Conservation (phyloP, 2,888 invertebrate species). For the Lissocephala sabroskyi region DNA sequence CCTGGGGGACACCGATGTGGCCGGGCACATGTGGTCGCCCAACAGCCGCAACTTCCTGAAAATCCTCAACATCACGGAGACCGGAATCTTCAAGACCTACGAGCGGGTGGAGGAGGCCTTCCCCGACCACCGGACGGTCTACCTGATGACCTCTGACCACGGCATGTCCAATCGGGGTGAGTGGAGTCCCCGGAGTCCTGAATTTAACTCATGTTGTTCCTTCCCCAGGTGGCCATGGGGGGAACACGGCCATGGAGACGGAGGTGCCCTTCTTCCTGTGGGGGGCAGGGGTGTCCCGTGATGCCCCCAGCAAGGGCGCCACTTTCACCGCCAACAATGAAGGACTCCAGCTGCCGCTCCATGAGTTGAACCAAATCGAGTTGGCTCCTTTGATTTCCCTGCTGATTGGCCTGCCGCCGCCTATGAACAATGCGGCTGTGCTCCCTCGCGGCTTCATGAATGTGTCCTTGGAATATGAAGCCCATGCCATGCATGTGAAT, state of each 20-base stretch:
- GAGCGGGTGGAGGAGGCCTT: conserved; percentile 81
- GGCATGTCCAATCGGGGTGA: conserved; percentile 98
- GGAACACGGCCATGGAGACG: conserved; percentile 89
- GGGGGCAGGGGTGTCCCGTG: conserved; percentile 86
- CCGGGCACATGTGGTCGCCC: conserved; percentile 94
- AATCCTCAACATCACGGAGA: conserved; percentile 85
- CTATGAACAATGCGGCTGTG: conserved; percentile 80
- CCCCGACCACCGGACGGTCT: conserved; percentile 85
- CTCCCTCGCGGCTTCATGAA: conserved; percentile 57
- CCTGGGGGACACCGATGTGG: conserved; percentile 92
- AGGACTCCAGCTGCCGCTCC: conserved; percentile 65
- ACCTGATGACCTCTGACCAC: conserved; percentile 95
- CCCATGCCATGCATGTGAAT: conserved; percentile 82
- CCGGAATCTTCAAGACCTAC: conserved; percentile 80
- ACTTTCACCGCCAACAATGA: conserved; percentile 18
- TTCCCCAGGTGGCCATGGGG: conserved; percentile 87
- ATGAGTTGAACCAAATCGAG: conserved; percentile 90
- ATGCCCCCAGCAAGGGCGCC: conserved; percentile 6
- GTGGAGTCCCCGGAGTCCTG: background rate
- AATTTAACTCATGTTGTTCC: background rate
- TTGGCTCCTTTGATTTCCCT: conserved; percentile 92
- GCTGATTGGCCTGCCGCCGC: conserved; percentile 87
- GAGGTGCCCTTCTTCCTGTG: conserved; percentile 93
- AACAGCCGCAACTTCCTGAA: conserved; percentile 82
- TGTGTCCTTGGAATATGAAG: conserved; percentile 63